These are phyloP conservation scores for Chromoteleia sp. DNA, from an alignment of 2,888 invertebrate species.

Conservation along the genomic window DNA sequence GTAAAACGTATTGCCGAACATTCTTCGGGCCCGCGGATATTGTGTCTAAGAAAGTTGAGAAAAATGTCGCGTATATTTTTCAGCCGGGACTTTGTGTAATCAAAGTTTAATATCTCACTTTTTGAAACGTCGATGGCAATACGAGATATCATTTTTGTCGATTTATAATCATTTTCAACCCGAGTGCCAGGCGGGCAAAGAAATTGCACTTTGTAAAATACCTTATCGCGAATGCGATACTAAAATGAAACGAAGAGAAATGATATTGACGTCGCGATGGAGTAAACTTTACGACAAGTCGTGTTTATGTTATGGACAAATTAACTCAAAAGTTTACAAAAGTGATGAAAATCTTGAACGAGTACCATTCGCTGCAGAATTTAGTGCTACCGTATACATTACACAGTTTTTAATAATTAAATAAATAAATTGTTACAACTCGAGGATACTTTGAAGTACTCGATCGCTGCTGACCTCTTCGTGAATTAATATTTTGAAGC, in stretches of 20 bases:
- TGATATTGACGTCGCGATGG: slow-evolving; percentile 1
- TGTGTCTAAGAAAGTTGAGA: not conserved
- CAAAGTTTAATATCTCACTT: slow-evolving; percentile 13
- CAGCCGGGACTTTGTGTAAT: not conserved
- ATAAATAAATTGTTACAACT: no score
- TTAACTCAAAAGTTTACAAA: not conserved
- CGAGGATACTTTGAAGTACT: no score
- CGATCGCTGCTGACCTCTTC: no score
- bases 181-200: not conserved
- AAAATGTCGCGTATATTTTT: slow-evolving; percentile 14
- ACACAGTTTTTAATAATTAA: no score
- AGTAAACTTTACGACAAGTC: slow-evolving; percentile 1
- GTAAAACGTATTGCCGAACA: slow-evolving; percentile 21
- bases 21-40: slow-evolving; percentile 3
- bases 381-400: no score
- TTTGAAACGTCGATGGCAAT: not conserved
- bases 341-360: no score
- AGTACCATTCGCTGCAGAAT: no score
- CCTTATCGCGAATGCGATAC: slow-evolving; percentile 11
- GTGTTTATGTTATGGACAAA: not conserved
- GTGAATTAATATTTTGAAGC: no score
- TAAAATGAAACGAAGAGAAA: slow-evolving; percentile 7
- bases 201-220: not conserved
- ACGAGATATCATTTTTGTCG: slow-evolving; percentile 2
- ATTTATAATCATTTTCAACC: slow-evolving; percentile 22